Evolutionary conservation across 2,888 invertebrate species (phyloP).

Genomic region (Pyrocoelia pectoralis): DNA sequence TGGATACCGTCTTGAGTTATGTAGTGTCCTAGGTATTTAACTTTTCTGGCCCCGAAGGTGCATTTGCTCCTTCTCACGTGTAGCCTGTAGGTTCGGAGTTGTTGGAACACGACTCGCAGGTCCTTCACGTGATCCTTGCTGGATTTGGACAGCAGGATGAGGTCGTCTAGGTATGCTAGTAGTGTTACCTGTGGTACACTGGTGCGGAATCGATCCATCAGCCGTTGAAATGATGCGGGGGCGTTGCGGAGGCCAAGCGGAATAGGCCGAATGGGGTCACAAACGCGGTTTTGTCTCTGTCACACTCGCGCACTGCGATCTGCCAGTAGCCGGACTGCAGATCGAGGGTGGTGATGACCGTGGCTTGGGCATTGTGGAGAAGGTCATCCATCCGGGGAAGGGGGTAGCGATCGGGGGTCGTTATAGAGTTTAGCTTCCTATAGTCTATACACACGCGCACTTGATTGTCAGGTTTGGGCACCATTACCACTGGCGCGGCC

Average conservation of each 20-base stretch:
- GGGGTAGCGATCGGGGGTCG: slow-evolving; percentile 46
- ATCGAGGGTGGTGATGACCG: too few species aligned
- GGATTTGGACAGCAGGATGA: slow-evolving; percentile 26
- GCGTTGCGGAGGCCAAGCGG: too few species aligned
- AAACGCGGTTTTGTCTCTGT: too few species aligned
- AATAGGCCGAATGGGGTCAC: background rate
- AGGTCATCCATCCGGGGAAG: slow-evolving; percentile 56
- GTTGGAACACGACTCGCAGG: slow-evolving; percentile 15
- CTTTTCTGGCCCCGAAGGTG: background rate
- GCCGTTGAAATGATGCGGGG: slow-evolving; percentile 39
- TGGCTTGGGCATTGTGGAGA: slow-evolving; percentile 33
- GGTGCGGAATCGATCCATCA: slow-evolving; percentile 27
- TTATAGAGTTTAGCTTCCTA: slow-evolving; percentile 35
- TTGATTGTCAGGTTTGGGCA: slow-evolving; percentile 9
- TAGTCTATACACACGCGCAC: slow-evolving; percentile 9
- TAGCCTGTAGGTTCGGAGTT: background rate
- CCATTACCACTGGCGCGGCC: slow-evolving; percentile 3
- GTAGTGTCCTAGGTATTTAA: background rate
- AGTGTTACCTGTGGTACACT: background rate
- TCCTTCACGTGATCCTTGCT: slow-evolving; percentile 39
- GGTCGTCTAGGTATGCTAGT: slow-evolving; percentile 39
- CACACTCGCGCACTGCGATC: too few species aligned
- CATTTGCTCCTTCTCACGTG: background rate
- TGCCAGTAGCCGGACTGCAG: too few species aligned
- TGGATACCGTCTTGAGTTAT: background rate